Percentiles rank a stretch among this genome's conserved stretches.
phyloP scores from a whole-genome alignment of 2,888 invertebrate species.

The Apamea sordens region DNA sequence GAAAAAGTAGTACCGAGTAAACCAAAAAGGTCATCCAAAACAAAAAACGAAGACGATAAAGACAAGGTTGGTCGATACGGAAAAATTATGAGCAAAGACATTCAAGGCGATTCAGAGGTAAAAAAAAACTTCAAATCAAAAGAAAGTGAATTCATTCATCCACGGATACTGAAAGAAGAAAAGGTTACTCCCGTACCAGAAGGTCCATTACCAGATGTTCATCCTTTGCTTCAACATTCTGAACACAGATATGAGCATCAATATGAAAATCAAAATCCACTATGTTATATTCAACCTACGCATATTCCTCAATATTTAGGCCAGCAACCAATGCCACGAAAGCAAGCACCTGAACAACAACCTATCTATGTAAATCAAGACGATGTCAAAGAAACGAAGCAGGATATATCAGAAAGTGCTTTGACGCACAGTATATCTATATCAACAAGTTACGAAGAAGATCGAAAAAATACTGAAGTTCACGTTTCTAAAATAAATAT shows the following conservation, averaged over 20 bases:
- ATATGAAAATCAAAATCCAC: slow-evolving; percentile 89
- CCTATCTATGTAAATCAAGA: slow-evolving; percentile 89
- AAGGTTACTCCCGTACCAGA: slow-evolving; percentile 88
- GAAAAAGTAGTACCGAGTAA: slow-evolving; percentile 87
- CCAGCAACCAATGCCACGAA: slow-evolving; percentile 84
- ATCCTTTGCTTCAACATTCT: slow-evolving; percentile 94
- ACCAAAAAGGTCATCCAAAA: slow-evolving; percentile 85
- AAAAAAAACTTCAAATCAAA: slow-evolving; percentile 90
- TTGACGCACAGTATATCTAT: slow-evolving; percentile 86
- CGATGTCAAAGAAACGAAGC: slow-evolving; percentile 79
- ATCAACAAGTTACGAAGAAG: slow-evolving; percentile 85
- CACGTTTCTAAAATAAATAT: slow-evolving; percentile 90
- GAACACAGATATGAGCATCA: slow-evolving; percentile 94
- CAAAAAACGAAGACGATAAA: slow-evolving; percentile 82
- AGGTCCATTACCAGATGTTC: slow-evolving; percentile 88
- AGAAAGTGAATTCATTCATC: slow-evolving; percentile 89
- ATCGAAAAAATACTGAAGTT: slow-evolving; percentile 85
- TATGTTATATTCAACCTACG: slow-evolving; percentile 90
- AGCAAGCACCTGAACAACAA: slow-evolving; percentile 81
- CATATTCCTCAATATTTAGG: slow-evolving; percentile 92
- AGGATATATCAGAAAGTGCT: slow-evolving; percentile 85
- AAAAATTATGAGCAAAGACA: slow-evolving; percentile 85
- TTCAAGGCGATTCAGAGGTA: slow-evolving; percentile 84
- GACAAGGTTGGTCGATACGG: slow-evolving; percentile 82
- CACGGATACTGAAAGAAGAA: slow-evolving; percentile 86